These are phyloP conservation scores for Scaptomyza cyrtandrae DNA, from an alignment of 2,888 invertebrate genomes.

Conservation along the genomic window DNA sequence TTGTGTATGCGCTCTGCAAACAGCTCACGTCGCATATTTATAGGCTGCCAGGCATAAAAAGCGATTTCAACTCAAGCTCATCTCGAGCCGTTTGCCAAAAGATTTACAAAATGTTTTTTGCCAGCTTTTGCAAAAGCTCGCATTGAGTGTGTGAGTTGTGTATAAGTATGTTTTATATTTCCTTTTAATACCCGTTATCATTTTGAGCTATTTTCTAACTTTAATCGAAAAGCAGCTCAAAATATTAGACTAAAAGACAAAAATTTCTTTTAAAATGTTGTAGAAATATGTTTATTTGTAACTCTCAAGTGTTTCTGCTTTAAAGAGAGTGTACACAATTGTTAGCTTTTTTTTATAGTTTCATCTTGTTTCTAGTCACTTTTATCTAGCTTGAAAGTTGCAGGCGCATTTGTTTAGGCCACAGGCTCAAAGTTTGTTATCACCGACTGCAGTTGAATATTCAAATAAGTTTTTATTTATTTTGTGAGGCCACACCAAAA, in stretches of 20 bases:
- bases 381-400: conserved; percentile 44
- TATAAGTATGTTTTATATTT: conserved; percentile 12
- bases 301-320: too few species aligned
- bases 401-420: conserved; percentile 62
- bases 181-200: conserved; percentile 12
- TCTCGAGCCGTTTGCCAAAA: conserved; percentile 67
- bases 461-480: conserved; percentile 61
- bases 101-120: conserved; percentile 71
- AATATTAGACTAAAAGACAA: background rate
- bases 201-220: conserved; percentile 2
- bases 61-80: conserved; percentile 70
- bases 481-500: conserved; percentile 14
- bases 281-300: too few species aligned
- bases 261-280: too few species aligned
- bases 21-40: conserved; percentile 81
- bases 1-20: conserved; percentile 53
- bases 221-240: background rate
- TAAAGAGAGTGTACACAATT: conserved; percentile 20
- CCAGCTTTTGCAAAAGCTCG: conserved; percentile 29
- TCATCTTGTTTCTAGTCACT: conserved; percentile 18
- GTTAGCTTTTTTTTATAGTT: background rate
- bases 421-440: conserved; percentile 65
- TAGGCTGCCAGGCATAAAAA: conserved; percentile 80
- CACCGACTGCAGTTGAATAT: conserved; percentile 67
- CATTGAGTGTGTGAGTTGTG: conserved; percentile 3